Conservation (phyloP, 1,140 invertebrate genomes). For the Brachionus rubens region DNA sequence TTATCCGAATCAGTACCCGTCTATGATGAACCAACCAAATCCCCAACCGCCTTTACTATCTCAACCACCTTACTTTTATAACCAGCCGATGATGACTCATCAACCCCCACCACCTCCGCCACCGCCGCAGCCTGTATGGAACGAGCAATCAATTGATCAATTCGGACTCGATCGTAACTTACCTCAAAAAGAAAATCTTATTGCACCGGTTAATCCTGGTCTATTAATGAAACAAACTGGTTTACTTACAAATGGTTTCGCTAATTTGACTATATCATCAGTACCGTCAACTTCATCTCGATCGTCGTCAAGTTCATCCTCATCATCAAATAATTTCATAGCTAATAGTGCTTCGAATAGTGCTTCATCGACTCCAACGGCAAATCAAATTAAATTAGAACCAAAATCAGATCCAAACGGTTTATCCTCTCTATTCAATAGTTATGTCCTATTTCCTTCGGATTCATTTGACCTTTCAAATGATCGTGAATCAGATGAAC, state of each 20-base stretch:
- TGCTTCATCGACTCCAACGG: constrained; percentile 9
- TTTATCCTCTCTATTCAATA: constrained; percentile 20
- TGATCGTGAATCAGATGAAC: neutral
- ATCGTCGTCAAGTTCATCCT: constrained; percentile 18
- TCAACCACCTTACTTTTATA: too few species aligned
- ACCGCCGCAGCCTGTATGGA: too few species aligned
- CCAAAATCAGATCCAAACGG: neutral
- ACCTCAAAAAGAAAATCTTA: too few species aligned
- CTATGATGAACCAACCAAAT: too few species aligned
- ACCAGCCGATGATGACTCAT: neutral
- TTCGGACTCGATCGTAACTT: too few species aligned
- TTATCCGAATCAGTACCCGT: constrained; percentile 7
- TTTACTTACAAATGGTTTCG: constrained; percentile 33
- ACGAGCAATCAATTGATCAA: too few species aligned
- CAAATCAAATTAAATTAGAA: neutral
- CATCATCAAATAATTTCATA: neutral
- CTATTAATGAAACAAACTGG: neutral
- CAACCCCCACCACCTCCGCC: neutral
- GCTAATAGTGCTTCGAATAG: neutral
- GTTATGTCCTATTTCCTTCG: constrained; percentile 38
- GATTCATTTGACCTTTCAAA: constrained; percentile 23
- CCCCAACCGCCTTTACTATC: too few species aligned
- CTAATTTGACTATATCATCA: constrained; percentile 35
- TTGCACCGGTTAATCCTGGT: neutral
- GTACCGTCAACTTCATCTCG: neutral